A percentile compares a stretch with the other conserved stretches of the same genome.
phyloP scores from a whole-genome alignment of 2,888 invertebrate genomes.

The Gastrophysa polygoni region DNA sequence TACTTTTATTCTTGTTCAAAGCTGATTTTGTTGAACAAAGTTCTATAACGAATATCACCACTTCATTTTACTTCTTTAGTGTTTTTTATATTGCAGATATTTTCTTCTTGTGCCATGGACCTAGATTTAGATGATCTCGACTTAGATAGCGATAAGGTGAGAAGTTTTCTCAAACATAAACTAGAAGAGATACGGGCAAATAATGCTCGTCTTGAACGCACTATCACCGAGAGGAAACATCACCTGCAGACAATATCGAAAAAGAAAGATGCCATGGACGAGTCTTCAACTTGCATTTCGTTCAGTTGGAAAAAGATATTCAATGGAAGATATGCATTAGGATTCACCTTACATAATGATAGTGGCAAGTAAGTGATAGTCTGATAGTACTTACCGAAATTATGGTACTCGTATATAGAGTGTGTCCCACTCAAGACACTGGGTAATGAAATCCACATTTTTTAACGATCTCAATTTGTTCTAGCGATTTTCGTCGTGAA shows the following conservation, averaged over 20 bases:
- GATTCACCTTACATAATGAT: constrained; percentile 42
- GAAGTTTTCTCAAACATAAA: constrained; percentile 39
- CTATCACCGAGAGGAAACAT: constrained; percentile 30
- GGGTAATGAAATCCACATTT: no score
- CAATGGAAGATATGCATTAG: constrained; percentile 44
- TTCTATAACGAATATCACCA: no score
- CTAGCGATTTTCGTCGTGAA: no score
- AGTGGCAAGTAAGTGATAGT: constrained; percentile 38
- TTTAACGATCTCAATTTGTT: no score
- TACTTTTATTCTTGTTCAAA: no score
- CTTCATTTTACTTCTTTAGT: no score
- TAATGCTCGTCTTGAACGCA: constrained; percentile 32
- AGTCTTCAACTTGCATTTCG: constrained; percentile 12
- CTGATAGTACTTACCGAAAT: no score
- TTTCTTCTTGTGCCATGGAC: constrained; percentile 5
- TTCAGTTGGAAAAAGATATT: constrained; percentile 42
- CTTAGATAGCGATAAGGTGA: constrained; percentile 41
- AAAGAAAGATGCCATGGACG: constrained; percentile 2
- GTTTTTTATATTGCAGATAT: not conserved
- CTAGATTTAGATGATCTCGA: constrained; percentile 44
- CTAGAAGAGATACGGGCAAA: constrained; percentile 35
- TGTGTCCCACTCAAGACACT: no score
- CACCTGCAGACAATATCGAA: constrained; percentile 11
- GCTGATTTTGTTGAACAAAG: no score
- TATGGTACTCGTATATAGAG: no score